Evolutionary conservation across 1,140 invertebrate species (phyloP), one percentile per base, ranked within the genome.

Genomic region (Brachionus manjavacas): DNA sequence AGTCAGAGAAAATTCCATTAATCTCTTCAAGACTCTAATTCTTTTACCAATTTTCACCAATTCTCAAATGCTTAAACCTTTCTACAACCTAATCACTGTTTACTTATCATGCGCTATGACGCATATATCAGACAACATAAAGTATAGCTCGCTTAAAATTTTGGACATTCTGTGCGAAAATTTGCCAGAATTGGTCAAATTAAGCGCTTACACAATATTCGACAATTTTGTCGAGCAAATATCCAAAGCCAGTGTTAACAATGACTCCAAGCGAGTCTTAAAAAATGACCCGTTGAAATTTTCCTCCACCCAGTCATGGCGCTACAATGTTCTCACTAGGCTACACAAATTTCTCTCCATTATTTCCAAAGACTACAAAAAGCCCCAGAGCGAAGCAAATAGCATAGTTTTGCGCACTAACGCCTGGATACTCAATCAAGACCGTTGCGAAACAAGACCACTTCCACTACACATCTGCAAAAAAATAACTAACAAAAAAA

Each of bases 71-170:
- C 35, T 76, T 9, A 72, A 86, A 14, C 93, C 94, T 14, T 94
- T 94, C 87, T 93, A 93, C 86, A 91, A 93, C 85, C 91, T 94
- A 9, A 88, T 95, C 55, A 92, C 92, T 49, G 93, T 93, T 11
- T 94, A 95, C 87, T 88, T 95, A 39, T 91, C 92, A 39, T 95
- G 94, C 90, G 93, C 94, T 1, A 95, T 95, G 94, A 95, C 94
- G 9, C 94, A 95, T 86, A 94, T 96, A 81, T 91, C 94, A 87
- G 91, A 91, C 12, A 90, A 91, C 66, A 93, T 95, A 72, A 93
- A 95, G 87, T 92, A 94, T 87, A 94, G 95, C 88, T 94, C 94
- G 0, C 88, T 96, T 2, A 86, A 92, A 8, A 91, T 94, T 74
- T 88, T 95, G n/a, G 94, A 89, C 74, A 60, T 88, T 8, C 85